These are phyloP conservation scores for Gambusia yucatana DNA, from an alignment of 2,797 vertebrate genomes.

Conservation along the genomic window DNA sequence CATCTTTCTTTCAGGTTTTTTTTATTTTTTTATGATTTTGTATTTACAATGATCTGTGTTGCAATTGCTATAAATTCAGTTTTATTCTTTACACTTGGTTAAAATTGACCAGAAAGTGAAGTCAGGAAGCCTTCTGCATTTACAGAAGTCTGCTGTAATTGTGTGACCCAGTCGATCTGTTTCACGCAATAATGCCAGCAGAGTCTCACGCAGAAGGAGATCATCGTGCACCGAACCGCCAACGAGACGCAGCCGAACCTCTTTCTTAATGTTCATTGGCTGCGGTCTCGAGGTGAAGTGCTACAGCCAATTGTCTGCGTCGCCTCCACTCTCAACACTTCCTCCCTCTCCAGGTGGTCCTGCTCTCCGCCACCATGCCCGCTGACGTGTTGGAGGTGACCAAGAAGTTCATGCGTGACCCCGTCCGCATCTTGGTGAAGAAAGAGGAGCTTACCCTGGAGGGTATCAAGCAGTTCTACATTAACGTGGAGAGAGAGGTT, in stretches of 20 bases:
- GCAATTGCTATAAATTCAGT: not conserved
- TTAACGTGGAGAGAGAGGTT: conserved; percentile 97
- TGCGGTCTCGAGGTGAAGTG: conserved; percentile 86
- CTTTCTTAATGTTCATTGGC: conserved; percentile 98
- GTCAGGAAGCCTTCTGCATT: conserved; percentile 74
- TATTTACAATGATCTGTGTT: not conserved
- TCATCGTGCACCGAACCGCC: conserved; percentile 75
- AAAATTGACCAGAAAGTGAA: not conserved
- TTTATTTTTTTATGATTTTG: not conserved
- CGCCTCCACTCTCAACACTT: not conserved
- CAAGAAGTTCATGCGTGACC: conserved; percentile 98
- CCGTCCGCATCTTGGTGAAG: conserved; percentile 97
- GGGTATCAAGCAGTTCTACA: conserved; percentile 99
- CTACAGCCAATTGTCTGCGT: conserved; percentile 71
- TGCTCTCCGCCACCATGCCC: conserved; percentile 98
- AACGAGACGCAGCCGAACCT: conserved; percentile 88
- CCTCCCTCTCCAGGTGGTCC: conserved; percentile 85
- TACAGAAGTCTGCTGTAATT: conserved; percentile 93
- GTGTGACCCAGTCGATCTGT: conserved; percentile 76
- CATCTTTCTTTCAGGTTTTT: not conserved
- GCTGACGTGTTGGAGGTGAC: conserved; percentile 98
- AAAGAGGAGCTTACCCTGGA: conserved; percentile 98
- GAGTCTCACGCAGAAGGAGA: conserved; percentile 87
- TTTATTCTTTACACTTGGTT: not conserved
- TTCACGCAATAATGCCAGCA: conserved; percentile 88